Evolutionary conservation across 2,113 vertebrate genomes (phyloP), one percentile per base, ranked within the genome.

Genomic region (Malurus elegans): DNA sequence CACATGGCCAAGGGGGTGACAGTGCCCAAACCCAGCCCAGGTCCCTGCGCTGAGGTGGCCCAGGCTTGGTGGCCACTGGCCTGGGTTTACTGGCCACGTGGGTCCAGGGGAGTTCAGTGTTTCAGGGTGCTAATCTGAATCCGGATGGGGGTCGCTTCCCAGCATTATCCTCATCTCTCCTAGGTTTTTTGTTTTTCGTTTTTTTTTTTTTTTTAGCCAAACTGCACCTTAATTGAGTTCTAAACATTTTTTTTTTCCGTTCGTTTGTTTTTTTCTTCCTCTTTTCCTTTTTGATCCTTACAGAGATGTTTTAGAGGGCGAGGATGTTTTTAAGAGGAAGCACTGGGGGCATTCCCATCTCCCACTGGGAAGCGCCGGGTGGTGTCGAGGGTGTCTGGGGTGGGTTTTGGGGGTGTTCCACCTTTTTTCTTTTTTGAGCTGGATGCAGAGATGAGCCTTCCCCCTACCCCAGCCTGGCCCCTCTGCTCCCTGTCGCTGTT

Each of bases 41-140:
- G 84, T 81, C 94, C 95, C 88, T 84, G 65, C 8, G 12, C 71
- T 3, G 67, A 93, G 93, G 71, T 88, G 95, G 95, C 91, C 91
- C 89, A 54, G 51, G n/a, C 71, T 84, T 66, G 96, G 91, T 79
- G 86, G 65, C 75, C 28, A 4, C 94, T 54, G 34, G 54, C 44
- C 70, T 53, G 18, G 44, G 21, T 85, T 95, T 91, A 53, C 69
- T 69, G 90, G 90, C 74, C 24, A 9, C 72, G 45, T 8, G 36
- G 62, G 19, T 40, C 38, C 8, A 32, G 83, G 72, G 78, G 53
- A 83, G 67, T 42, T 86, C 65, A 53, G 89, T 84, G 90, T 95
- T 95, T 92, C 91, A 93, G 90, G 95, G 95, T 97, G 96, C 95
- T 97, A 96, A 90, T 93, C 80, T 86, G 95, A 94, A 94, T 94